Conservation (phyloP, 2,113 vertebrate genomes). For the Heptranchias perlo region DNA sequence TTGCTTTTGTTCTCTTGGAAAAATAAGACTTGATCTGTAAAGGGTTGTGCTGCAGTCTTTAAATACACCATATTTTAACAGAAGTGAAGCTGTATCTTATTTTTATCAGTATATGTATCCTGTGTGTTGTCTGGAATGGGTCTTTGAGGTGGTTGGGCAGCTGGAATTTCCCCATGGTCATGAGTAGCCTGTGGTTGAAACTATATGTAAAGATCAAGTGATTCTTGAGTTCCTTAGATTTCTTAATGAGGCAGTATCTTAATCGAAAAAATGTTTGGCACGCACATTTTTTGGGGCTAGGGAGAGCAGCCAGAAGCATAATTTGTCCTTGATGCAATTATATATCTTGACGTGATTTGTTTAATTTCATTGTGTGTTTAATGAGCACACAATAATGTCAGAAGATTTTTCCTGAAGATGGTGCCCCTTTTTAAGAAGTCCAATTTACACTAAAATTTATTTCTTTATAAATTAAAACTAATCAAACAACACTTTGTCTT, state of each 20-base stretch:
- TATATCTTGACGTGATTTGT: neutral
- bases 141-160: neutral
- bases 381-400: neutral
- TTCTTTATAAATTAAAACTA: neutral
- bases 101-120: neutral
- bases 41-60: no score
- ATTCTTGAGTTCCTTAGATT: neutral
- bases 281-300: neutral
- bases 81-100: neutral
- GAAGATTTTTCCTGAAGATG: neutral
- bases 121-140: neutral
- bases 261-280: neutral
- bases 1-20: neutral
- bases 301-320: neutral
- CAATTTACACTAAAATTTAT: neutral
- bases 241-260: neutral
- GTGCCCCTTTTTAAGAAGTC: neutral
- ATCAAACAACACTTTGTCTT: neutral
- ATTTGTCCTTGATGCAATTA: neutral
- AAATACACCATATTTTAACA: neutral
- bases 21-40: neutral
- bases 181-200: neutral
- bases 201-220: neutral
- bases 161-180: neutral
- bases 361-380: slow-evolving; percentile 17